Evolutionary conservation across 2,797 vertebrate species (phyloP), one percentile per base, ranked within the genome.

Genomic region (Urocyon cinereoargenteus): DNA sequence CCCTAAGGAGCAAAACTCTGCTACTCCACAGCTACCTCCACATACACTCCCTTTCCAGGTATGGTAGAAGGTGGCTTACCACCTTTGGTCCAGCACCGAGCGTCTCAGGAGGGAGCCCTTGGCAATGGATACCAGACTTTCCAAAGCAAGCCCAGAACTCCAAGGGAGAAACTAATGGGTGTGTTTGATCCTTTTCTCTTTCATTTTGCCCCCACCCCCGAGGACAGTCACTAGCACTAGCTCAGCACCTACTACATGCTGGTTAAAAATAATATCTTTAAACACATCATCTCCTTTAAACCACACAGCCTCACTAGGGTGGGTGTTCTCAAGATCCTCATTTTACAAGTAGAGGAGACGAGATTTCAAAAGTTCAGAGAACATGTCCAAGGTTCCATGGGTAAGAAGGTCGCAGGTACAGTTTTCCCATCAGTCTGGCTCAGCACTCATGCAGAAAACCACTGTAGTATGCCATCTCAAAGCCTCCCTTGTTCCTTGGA

Each of bases 391-490:
- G 57, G 0, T 75, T 49, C 81, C 82, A 18, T 1, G 31, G n/a
- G 31, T 6, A 64, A 64, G 53, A 4, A 53, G 24, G 51, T n/a
- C 3, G 49, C 40, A 49, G 45, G 57, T 51, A 36, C 14, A n/a
- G 14, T 36, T 86, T 15, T 12, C 28, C 51, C 31, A 1, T 61
- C 83, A 24, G 36, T 73, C 34, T 4, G 19, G 36, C 90, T 92
- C 55, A 62, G 78, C 55, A 26, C 11, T 61, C 62, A 2, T 0
- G 24, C 22, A 40, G 14, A 22, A 40, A 62, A 7, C 28, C 21
- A 18, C n/a, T 31, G 4, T 8, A 5, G 28, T 55, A 1, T 12
- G 2, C 6, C 1, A 1, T 34, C 64, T 85, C 72, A 3, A 26
- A 49, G 40, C 49, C n/a, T 75, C 26, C 28, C 2, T 7, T 64